phyloP scores from a whole-genome alignment of 1,140 invertebrate genomes.

The Drosophila lini region DNA sequence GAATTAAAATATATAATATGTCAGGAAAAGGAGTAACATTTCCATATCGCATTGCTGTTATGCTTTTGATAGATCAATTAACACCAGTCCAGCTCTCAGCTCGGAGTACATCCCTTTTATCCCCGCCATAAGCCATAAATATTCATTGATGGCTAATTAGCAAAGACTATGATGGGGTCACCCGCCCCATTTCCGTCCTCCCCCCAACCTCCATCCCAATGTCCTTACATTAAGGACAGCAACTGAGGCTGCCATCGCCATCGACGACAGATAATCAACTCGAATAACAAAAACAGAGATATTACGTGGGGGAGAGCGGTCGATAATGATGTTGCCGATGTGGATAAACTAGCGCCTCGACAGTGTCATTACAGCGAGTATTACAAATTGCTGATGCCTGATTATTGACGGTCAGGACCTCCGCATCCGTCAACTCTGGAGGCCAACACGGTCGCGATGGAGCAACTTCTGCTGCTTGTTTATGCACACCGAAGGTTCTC shows the following conservation, averaged over 20 bases:
- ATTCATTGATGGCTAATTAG: constrained; percentile 73
- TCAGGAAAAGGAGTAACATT: not conserved
- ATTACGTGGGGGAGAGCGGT: not conserved
- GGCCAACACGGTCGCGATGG: constrained; percentile 22
- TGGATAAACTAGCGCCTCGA: constrained; percentile 32
- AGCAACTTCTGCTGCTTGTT: constrained; percentile 23
- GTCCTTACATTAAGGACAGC: constrained; percentile 31
- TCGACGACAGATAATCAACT: constrained; percentile 62
- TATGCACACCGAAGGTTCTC: constrained; percentile 43
- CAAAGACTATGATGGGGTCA: constrained; percentile 29
- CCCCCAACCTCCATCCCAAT: not conserved
- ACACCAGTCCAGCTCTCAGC: constrained; percentile 5
- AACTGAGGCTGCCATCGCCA: constrained; percentile 44
- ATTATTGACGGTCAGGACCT: constrained; percentile 48
- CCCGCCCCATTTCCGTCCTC: constrained; percentile 4
- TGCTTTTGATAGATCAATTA: not conserved
- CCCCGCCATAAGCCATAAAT: constrained; percentile 53
- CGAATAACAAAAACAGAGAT: constrained; percentile 47
- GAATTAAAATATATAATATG: too few species aligned
- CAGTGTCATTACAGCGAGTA: constrained; percentile 51
- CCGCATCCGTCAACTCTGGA: constrained; percentile 39
- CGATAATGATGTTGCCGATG: constrained; percentile 63
- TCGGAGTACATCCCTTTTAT: constrained; percentile 6
- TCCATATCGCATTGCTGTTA: not conserved
- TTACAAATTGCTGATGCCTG: constrained; percentile 65